Conservation (phyloP, 2,888 invertebrate genomes). For the Drosophila kuntzei region DNA sequence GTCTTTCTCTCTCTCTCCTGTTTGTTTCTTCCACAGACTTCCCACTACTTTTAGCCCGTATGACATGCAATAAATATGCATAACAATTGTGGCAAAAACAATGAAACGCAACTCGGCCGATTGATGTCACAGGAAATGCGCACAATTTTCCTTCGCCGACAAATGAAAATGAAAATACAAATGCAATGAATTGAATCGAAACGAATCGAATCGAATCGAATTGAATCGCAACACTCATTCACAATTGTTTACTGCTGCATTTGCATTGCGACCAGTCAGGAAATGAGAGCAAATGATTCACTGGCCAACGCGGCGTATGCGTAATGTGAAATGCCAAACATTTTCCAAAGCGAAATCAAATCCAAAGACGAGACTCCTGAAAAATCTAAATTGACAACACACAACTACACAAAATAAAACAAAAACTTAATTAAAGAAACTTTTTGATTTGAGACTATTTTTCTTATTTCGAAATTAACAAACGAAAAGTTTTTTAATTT, state of each 20-base stretch:
- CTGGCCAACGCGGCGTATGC: constrained; percentile 22
- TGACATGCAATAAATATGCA: constrained; percentile 49
- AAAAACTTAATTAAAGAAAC: background rate
- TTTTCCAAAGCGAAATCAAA: background rate
- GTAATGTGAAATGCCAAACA: background rate
- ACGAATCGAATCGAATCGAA: constrained; percentile 26
- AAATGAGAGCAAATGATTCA: constrained; percentile 22
- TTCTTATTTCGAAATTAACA: too few relatives aligned
- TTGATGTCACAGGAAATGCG: constrained; percentile 71
- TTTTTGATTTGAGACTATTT: background rate
- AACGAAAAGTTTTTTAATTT: too few relatives aligned
- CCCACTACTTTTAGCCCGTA: background rate
- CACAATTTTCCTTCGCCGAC: constrained; percentile 37
- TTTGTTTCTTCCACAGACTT: background rate
- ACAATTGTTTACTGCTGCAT: constrained; percentile 2
- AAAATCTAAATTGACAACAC: background rate
- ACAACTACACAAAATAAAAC: background rate
- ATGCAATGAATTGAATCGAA: constrained; percentile 33
- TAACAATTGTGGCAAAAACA: constrained; percentile 53
- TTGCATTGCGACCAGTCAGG: constrained; percentile 8
- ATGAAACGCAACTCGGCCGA: constrained; percentile 52
- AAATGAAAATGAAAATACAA: constrained; percentile 38
- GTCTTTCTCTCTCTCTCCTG: background rate
- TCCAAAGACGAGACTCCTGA: background rate
- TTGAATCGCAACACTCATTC: constrained; percentile 6